Evolutionary conservation across 2,888 invertebrate species (phyloP).

Genomic region (Cepaea hortensis): DNA sequence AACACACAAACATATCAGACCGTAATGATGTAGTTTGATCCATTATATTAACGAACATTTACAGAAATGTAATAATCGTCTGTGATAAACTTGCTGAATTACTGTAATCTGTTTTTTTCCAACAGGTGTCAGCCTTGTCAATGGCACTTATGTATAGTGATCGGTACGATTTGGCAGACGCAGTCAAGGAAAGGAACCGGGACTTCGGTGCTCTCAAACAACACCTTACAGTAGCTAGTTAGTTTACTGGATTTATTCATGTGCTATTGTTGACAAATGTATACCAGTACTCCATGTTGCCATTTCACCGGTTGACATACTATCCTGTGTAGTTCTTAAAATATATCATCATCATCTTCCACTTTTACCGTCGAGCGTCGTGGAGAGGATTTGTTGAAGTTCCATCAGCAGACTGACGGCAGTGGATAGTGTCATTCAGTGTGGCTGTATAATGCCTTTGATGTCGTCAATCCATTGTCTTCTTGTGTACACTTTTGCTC

Average conservation of each 20-base stretch:
- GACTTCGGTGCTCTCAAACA: conserved; percentile 52
- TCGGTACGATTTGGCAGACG: conserved; percentile 64
- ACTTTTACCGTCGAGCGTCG: too few species aligned
- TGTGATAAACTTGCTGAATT: conserved; percentile 56
- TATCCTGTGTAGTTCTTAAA: too few species aligned
- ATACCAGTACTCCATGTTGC: too few species aligned
- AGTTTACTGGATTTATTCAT: not conserved
- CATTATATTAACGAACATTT: not conserved
- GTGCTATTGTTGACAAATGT: too few species aligned
- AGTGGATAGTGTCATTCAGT: too few species aligned
- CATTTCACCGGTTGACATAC: too few species aligned
- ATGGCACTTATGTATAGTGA: conserved; percentile 17
- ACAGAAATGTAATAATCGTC: not conserved
- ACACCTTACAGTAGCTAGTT: conserved; percentile 33
- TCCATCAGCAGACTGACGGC: too few species aligned
- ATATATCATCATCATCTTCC: too few species aligned
- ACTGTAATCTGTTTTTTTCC: conserved; percentile 59
- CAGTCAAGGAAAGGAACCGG: conserved; percentile 55
- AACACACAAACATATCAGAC: not conserved
- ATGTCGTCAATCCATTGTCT: too few species aligned
- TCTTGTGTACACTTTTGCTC: too few species aligned
- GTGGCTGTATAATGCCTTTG: too few species aligned
- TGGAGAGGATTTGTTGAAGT: too few species aligned
- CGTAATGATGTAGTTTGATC: not conserved
- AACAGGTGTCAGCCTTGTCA: conserved; percentile 48